These are phyloP conservation scores for Penaeus vannamei DNA, from an alignment of 1,140 invertebrate genomes.

Conservation along the genomic window DNA sequence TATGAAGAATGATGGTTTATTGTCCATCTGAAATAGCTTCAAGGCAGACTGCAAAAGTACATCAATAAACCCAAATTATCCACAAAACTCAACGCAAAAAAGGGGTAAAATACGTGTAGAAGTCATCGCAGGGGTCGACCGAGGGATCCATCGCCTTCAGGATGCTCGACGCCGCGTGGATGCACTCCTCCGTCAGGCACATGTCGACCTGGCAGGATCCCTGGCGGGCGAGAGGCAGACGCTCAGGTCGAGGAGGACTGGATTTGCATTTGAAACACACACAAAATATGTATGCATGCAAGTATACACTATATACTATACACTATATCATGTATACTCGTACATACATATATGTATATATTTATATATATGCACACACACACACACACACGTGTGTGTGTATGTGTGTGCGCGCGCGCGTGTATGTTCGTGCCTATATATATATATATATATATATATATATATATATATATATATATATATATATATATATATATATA, in stretches of 20 bases:
- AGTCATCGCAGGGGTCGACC: constrained; percentile 45
- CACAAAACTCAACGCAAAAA: neutral
- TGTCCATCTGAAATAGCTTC: too few species aligned
- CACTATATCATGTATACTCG: constrained; percentile 3
- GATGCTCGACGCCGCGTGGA: constrained; percentile 37
- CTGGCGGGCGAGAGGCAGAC: neutral
- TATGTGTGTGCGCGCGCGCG: too few species aligned
- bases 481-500: too few species aligned
- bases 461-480: too few species aligned
- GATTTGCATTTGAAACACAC: neutral
- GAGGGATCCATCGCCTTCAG: neutral
- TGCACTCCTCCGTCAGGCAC: constrained; percentile 41
- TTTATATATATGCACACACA: neutral
- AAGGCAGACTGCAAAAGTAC: too few species aligned
- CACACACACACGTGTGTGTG: too few species aligned
- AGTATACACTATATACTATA: constrained; percentile 22
- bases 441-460: too few species aligned
- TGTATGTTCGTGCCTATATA: too few species aligned
- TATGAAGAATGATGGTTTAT: too few species aligned
- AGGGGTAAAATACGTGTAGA: constrained; percentile 19
- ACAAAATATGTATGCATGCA: neutral
- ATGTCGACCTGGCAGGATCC: constrained; percentile 22
- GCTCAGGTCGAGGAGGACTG: neutral
- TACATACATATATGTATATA: neutral
- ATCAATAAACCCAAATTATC: neutral